Evolutionary conservation across 1,140 invertebrate species (phyloP).

Genomic region (Paraescarpia echinospica): DNA sequence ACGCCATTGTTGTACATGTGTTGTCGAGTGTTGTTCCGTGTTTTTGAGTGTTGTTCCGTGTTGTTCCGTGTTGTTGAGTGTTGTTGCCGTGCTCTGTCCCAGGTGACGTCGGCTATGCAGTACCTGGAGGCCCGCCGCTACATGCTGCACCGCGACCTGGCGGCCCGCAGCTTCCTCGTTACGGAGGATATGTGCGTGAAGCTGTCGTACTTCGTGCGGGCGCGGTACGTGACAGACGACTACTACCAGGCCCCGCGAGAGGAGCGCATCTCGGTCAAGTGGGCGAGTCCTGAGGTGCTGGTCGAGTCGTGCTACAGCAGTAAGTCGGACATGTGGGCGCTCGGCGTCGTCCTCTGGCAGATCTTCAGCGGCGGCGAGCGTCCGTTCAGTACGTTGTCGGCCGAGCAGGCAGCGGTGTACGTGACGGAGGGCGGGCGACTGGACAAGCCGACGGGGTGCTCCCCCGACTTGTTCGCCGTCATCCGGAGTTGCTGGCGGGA

Average conservation of each 20-base stretch:
- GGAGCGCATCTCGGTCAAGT: constrained; percentile 90
- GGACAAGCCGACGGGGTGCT: constrained; percentile 26
- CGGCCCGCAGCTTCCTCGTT: constrained; percentile 26
- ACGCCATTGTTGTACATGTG: no score
- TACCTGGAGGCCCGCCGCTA: constrained; percentile 26
- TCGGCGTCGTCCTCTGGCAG: constrained; percentile 97
- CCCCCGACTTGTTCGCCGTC: constrained; percentile 22
- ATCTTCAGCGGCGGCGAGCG: constrained; percentile 90
- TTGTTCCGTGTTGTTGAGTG: neutral
- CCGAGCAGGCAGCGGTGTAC: constrained; percentile 65
- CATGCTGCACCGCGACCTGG: constrained; percentile 28
- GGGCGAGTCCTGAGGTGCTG: constrained; percentile 96
- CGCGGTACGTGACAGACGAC: constrained; percentile 25
- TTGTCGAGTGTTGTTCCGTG: no score
- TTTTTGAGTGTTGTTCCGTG: no score
- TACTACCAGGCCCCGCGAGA: constrained; percentile 23
- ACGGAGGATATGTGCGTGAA: constrained; percentile 24
- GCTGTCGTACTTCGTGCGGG: constrained; percentile 27
- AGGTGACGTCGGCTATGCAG: constrained; percentile 25
- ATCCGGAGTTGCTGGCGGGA: constrained; percentile 29
- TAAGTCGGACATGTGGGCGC: constrained; percentile 98
- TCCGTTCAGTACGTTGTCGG: constrained; percentile 88
- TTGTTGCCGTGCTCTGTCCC: neutral
- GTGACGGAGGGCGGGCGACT: constrained; percentile 24
- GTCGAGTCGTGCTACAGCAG: constrained; percentile 94